Conservation (phyloP, 2,797 vertebrate species). For the Morus bassanus region DNA sequence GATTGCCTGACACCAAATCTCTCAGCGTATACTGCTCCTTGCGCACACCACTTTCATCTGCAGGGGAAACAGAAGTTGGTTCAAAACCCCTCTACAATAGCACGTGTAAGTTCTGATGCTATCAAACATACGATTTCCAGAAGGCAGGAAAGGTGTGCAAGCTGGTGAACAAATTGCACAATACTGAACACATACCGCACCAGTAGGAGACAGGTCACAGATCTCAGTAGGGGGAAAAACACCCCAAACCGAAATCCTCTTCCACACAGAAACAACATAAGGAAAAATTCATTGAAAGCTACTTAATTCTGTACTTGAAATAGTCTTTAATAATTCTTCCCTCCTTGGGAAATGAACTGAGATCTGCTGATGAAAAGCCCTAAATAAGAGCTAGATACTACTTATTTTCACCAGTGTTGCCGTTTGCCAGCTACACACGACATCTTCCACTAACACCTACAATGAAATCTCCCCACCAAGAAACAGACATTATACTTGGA, state of each 20-base stretch:
- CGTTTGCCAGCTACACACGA: neutral
- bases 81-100: neutral
- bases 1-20: neutral
- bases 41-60: neutral
- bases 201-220: neutral
- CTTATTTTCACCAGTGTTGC: neutral
- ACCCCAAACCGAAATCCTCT: neutral
- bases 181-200: neutral
- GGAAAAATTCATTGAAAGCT: neutral
- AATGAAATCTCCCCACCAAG: neutral
- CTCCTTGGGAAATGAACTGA: neutral
- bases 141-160: neutral
- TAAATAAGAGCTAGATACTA: neutral
- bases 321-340: neutral
- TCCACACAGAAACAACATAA: neutral
- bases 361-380: neutral
- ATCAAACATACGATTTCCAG: neutral
- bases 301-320: neutral
- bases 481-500: neutral
- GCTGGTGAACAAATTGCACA: neutral
- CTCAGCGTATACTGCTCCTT: neutral
- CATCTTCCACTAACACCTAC: neutral
- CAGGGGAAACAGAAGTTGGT: neutral
- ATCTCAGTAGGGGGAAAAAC: neutral
- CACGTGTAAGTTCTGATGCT: neutral